Conservation (phyloP, 2,888 invertebrate species). For the Aphodius sticticus region DNA sequence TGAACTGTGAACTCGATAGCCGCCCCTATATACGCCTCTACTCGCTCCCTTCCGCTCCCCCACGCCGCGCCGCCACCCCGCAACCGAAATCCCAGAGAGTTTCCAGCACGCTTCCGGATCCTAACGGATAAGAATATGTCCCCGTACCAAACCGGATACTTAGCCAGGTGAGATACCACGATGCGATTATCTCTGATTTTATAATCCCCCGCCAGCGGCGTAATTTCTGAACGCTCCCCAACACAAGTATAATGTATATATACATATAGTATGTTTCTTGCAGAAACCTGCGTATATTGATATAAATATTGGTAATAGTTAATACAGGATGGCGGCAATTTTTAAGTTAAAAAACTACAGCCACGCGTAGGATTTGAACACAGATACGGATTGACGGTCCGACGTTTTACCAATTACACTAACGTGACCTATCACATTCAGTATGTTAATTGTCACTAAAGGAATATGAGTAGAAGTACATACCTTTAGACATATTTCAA, state of each 20-base stretch:
- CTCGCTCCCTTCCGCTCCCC: constrained; percentile 20
- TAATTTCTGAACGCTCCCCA: constrained; percentile 7
- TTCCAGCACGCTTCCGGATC: constrained; percentile 18
- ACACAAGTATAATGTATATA: background rate
- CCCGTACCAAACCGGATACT: constrained; percentile 29
- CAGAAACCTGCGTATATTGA: no score
- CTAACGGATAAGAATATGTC: constrained; percentile 29
- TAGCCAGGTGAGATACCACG: constrained; percentile 30
- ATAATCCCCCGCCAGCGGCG: constrained; percentile 26
- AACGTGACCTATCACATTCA: no score
- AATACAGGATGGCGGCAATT: no score
- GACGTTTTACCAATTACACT: no score
- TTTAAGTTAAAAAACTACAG: no score
- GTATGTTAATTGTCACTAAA: no score
- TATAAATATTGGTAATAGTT: no score
- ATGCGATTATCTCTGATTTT: constrained; percentile 32
- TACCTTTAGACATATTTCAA: no score
- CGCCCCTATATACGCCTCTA: constrained; percentile 35
- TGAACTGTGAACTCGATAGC: constrained; percentile 58
- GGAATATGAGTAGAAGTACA: no score
- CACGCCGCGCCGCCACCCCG: constrained; percentile 5
- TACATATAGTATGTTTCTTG: no score
- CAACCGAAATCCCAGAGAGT: background rate
- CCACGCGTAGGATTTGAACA: no score
- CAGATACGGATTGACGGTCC: no score